phyloP scores from a whole-genome alignment of 64 coral and sea anemone genomes.

The Pachyseris speciosa region DNA sequence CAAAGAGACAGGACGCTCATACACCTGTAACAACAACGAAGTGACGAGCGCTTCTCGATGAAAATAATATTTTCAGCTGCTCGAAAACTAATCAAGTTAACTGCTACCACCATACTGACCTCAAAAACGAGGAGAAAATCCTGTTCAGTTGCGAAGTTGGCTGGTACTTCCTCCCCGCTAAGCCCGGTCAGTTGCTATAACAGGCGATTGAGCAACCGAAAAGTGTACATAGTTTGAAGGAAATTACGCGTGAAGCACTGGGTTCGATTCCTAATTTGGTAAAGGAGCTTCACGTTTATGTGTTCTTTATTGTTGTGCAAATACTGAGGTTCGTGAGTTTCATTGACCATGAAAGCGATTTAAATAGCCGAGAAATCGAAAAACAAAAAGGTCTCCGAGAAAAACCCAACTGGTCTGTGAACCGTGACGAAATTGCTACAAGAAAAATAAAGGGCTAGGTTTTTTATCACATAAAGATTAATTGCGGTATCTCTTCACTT shows the following conservation, averaged over 20 bases:
- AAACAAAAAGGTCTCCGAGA: background rate
- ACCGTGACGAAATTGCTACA: background rate
- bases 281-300: background rate
- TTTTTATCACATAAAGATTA: background rate
- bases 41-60: background rate
- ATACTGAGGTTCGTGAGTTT: background rate
- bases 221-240: background rate
- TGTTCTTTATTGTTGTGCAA: slow-evolving; percentile 4
- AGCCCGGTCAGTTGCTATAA: background rate
- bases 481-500: background rate
- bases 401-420: background rate
- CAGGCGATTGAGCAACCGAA: slow-evolving; percentile 29
- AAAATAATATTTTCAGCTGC: background rate
- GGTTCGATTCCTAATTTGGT: slow-evolving; percentile 47
- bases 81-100: background rate
- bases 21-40: background rate
- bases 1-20: background rate
- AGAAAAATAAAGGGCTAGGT: background rate
- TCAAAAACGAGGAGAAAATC: background rate
- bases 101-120: background rate
- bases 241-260: slow-evolving; percentile 13
- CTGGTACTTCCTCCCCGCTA: background rate
- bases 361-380: background rate
- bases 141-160: background rate
- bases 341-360: background rate